Conservation (phyloP, 2,888 invertebrate species). For the Parapristionchus giblindavisi region DNA sequence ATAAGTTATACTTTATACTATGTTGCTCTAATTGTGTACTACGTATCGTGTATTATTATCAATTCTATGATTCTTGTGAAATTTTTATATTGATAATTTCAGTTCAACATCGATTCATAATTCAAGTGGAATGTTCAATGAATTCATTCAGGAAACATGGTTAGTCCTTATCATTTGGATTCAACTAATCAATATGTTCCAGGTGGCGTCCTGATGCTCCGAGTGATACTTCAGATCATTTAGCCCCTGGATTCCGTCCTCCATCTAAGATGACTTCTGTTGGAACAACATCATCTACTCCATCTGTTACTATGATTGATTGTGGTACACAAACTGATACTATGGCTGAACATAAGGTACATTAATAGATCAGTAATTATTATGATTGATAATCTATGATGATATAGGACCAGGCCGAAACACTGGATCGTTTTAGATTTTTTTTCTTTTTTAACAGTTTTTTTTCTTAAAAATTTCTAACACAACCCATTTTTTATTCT, state of each 20-base stretch:
- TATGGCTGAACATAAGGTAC: constrained; percentile 25
- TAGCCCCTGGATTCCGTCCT: constrained; percentile 21
- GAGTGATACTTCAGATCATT: background rate
- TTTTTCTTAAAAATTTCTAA: background rate
- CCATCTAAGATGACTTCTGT: background rate
- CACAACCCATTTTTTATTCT: no score
- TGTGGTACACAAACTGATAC: constrained; percentile 31
- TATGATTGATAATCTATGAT: background rate
- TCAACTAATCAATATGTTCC: background rate
- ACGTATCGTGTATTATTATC: background rate
- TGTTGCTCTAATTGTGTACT: background rate
- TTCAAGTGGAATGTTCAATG: no score
- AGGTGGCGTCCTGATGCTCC: constrained; percentile 21
- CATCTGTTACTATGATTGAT: background rate
- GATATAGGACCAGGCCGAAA: background rate
- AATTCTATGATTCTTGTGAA: background rate
- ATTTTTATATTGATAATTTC: no score
- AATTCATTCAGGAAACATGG: no score
- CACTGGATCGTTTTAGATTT: background rate
- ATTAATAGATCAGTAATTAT: background rate
- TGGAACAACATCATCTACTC: background rate
- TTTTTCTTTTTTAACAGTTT: background rate
- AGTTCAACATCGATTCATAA: no score
- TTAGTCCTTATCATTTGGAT: background rate
- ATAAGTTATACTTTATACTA: no score